Evolutionary conservation across 1,140 invertebrate genomes (phyloP).

Genomic region (Chrysopa pallens): DNA sequence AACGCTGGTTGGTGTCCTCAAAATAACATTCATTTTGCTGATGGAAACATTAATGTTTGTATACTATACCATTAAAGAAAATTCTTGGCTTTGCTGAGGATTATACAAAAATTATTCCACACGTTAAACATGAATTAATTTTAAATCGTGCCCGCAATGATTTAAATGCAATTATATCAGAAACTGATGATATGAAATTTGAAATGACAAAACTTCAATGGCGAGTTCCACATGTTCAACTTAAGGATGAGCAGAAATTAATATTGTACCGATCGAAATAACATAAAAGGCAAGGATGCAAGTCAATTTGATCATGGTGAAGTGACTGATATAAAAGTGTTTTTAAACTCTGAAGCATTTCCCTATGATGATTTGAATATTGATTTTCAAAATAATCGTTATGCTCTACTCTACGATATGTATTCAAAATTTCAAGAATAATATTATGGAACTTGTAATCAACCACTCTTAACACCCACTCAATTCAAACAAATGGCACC

Average conservation of each 20-base stretch:
- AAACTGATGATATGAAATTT: not conserved
- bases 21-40: slow-evolving; percentile 7
- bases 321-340: slow-evolving; percentile 8
- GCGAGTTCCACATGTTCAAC: slow-evolving; percentile 6
- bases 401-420: slow-evolving; percentile 6
- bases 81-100: slow-evolving; percentile 23
- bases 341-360: slow-evolving; percentile 9
- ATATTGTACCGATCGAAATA: not conserved
- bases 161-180: slow-evolving; percentile 4
- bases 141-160: slow-evolving; percentile 14
- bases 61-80: slow-evolving; percentile 18
- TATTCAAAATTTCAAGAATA: slow-evolving; percentile 6
- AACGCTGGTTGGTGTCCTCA: no score
- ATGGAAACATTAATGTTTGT: slow-evolving; percentile 14
- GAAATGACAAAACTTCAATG: slow-evolving; percentile 3
- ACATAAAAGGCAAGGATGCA: not conserved
- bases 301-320: slow-evolving; percentile 7
- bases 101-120: slow-evolving; percentile 20
- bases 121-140: slow-evolving; percentile 22
- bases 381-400: no score
- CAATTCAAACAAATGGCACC: no score
- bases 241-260: slow-evolving; percentile 2
- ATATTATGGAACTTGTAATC: slow-evolving; percentile 1
- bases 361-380: no score
- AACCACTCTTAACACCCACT: no score